Evolutionary conservation across 2,888 invertebrate genomes (phyloP), one percentile per base, ranked within the genome.

Genomic region (Drosophila monieri): DNA sequence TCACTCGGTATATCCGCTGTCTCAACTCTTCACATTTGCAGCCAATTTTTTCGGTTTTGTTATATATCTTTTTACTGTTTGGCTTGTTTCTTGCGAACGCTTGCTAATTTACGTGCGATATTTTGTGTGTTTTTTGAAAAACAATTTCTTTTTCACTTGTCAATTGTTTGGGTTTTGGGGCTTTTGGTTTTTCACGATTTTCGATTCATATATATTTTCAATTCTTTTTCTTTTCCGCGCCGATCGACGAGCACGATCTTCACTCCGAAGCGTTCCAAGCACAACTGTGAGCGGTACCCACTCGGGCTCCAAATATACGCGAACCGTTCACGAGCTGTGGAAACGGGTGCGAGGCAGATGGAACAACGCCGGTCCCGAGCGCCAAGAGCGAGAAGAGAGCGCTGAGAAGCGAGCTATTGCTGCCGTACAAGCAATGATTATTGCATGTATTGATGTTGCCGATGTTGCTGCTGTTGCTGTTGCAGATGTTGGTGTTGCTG

Each of bases 251-350:
- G 69, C 80, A 85, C 86, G 91, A 90, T 90, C 91, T 89, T 88
- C 84, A 89, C 90, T 89, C 78, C 79, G 85, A 80, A 89, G 88
- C 91, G 90, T 90, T 90, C 86, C 79, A 89, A 90, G 89, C 89
- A 90, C 90, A 90, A 90, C 83, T 78, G 78, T 35, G 80, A 80
- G 74, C 74, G 74, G 59, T 69, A 64, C 59, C 60, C 78, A 60
- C 72, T 52, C 78, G 69, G 35, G 78, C 71, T 72, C 64, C 69
- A 78, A 86, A 78, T 85, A 89, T 84, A 88, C 74, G 64, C 67
- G 55, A 51, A 12, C 54, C 52, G 68, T 76, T 74, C 69, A 58
- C 27, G 43, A 74, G 55, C 30, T 23, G 39, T 21, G 30, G 12
- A 12, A 12, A 14, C 27, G 39, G 27, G 47, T 14, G 56, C 32